phyloP scores from a whole-genome alignment of 2,113 vertebrate genomes.

The Athene cunicularia region DNA sequence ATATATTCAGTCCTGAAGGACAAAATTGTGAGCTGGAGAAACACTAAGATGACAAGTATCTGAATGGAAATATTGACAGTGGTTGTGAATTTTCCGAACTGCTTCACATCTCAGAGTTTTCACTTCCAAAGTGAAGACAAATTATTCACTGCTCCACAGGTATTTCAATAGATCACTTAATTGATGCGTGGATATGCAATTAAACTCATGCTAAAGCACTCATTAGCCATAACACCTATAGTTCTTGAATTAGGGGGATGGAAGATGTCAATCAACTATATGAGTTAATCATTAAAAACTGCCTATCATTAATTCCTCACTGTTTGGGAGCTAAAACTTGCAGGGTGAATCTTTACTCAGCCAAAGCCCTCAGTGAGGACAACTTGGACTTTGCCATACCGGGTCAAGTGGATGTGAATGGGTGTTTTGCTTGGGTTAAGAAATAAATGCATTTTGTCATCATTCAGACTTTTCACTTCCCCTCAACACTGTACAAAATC shows the following conservation, averaged over 20 bases:
- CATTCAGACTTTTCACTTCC: neutral
- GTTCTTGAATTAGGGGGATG: constrained; percentile 26
- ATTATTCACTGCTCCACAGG: neutral
- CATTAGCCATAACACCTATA: constrained; percentile 27
- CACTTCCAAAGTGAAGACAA: neutral
- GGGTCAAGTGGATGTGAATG: neutral
- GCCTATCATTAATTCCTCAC: neutral
- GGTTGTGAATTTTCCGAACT: neutral
- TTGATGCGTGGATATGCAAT: constrained; percentile 32
- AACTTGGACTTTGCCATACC: neutral
- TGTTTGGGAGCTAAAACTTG: neutral
- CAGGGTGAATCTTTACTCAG: neutral
- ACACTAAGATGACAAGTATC: neutral
- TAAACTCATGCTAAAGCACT: constrained; percentile 22
- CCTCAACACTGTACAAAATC: neutral
- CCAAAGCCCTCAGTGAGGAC: neutral
- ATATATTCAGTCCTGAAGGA: neutral
- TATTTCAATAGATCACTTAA: constrained; percentile 11
- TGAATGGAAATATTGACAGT: neutral
- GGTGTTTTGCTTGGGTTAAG: neutral
- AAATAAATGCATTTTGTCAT: neutral
- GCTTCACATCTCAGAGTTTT: neutral
- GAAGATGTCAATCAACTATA: neutral
- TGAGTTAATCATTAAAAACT: constrained; percentile 19
- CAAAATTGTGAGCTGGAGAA: neutral